Base-by-base conservation (phyloP, 2,797 vertebrate genomes). In the Eidolon dupreanum region DNA sequence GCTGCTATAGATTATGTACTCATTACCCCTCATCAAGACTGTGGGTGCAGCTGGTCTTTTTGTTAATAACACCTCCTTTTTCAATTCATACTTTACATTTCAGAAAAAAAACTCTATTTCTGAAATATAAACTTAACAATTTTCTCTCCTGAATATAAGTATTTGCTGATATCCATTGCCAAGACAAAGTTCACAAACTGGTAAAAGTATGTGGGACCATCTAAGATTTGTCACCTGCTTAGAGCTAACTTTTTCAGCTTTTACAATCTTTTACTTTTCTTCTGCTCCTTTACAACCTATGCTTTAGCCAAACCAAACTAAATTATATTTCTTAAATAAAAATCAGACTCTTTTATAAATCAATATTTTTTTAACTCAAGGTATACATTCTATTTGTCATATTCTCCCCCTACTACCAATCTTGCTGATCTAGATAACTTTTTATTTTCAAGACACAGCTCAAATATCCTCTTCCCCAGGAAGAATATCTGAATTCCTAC, bases 271-370 rank as follows among this genome's bases (percentile, higher is more conserved):
- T 79, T 4, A 6, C 20, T 26, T 85, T 71, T 24, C 5, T 70
- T 19, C 26, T 66, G 9, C 7, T 88, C 4, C 13, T 88, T 84
- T 17, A 66, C 33, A 66, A 41, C 13, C 7, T 59, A 8, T n/a
- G 49, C 33, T 66, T 66, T 49, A 26, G 38, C 2, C n/a, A 19
- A 89, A 71, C 15, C 1, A 31, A 78, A 61, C 4, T 55, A 26
- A 61, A 70, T 65, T 49, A 41, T 8, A 88, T 70, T 90, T 57
- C 59, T 43, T 63, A 65, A 78, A 65, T 33, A 70, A 95, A 51
- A 57, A 41, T 53, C 9, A 63, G 26, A 49, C 1, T 26, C 1
- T 41, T 55, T 36, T 61, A 41, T 28, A 86, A 68, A 51, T 11
- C 31, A 49, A 65, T 7, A 41, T n/a, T 5, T 43, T 71, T 41